Conservation (phyloP, 1,140 invertebrate genomes). For the Panagrolaimus sp. region DNA sequence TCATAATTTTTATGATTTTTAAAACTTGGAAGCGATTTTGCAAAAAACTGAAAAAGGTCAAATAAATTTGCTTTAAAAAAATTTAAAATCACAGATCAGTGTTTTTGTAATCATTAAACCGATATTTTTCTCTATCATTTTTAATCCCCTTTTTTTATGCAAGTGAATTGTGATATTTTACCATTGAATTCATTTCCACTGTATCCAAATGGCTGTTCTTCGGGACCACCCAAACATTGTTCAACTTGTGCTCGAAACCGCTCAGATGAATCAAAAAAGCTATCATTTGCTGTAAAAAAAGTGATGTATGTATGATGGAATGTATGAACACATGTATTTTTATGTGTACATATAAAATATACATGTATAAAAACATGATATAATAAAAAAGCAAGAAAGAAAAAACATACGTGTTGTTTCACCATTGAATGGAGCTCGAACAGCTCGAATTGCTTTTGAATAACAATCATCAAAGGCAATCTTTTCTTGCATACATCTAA, state of each 20-base stretch:
- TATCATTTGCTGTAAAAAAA: constrained; percentile 32
- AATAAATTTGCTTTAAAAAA: no score
- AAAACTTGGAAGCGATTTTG: no score
- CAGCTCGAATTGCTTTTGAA: constrained; percentile 33
- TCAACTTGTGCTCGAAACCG: constrained; percentile 38
- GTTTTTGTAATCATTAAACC: no score
- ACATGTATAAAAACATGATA: no score
- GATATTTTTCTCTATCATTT: not conserved
- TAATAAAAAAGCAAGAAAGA: no score
- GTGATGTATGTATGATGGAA: no score
- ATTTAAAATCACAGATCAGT: no score
- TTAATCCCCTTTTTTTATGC: not conserved
- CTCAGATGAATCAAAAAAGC: constrained; percentile 33
- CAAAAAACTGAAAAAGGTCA: no score
- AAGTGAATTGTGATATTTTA: no score
- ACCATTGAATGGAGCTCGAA: constrained; percentile 39
- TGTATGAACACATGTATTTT: constrained; percentile 8
- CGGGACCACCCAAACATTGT: constrained; percentile 32
- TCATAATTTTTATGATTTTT: constrained; percentile 34
- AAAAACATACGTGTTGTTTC: constrained; percentile 18
- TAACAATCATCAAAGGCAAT: constrained; percentile 47
- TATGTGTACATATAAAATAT: no score
- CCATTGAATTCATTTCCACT: no score
- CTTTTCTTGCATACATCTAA: constrained; percentile 46
- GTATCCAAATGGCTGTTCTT: not conserved